Evolutionary conservation across 2,888 invertebrate species (phyloP).

Genomic region (Acrobasis suavella): DNA sequence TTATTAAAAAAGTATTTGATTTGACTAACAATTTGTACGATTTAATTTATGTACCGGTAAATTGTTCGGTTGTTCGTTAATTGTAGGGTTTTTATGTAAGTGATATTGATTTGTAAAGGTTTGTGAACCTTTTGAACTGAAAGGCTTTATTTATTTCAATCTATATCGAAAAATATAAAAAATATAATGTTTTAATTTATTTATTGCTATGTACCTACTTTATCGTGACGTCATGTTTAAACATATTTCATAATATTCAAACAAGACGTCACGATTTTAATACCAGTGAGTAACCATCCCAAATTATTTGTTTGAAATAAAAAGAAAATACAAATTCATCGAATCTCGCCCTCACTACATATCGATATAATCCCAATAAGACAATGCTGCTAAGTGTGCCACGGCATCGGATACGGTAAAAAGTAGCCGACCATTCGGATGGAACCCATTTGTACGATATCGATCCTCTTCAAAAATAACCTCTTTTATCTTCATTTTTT

Average conservation of each 20-base stretch:
- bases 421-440: slow-evolving; percentile 10
- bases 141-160: background rate
- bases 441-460: slow-evolving; percentile 14
- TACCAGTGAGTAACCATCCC: too few relatives aligned
- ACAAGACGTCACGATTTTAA: too few relatives aligned
- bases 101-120: background rate
- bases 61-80: background rate
- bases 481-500: slow-evolving; percentile 6
- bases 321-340: background rate
- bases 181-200: too few relatives aligned
- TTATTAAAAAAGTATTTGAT: too few relatives aligned
- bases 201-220: too few relatives aligned
- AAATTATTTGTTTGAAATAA: too few relatives aligned
- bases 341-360: slow-evolving; percentile 1
- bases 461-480: slow-evolving; percentile 12
- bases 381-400: slow-evolving; percentile 19
- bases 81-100: background rate
- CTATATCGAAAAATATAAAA: too few relatives aligned
- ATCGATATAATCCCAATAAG: slow-evolving; percentile 14
- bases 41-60: too few relatives aligned
- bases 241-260: too few relatives aligned
- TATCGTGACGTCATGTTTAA: too few relatives aligned
- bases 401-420: slow-evolving; percentile 13
- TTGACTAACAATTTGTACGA: too few relatives aligned
- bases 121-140: background rate